phyloP scores from a whole-genome alignment of 1,140 invertebrate genomes.

The Prorops nasuta region DNA sequence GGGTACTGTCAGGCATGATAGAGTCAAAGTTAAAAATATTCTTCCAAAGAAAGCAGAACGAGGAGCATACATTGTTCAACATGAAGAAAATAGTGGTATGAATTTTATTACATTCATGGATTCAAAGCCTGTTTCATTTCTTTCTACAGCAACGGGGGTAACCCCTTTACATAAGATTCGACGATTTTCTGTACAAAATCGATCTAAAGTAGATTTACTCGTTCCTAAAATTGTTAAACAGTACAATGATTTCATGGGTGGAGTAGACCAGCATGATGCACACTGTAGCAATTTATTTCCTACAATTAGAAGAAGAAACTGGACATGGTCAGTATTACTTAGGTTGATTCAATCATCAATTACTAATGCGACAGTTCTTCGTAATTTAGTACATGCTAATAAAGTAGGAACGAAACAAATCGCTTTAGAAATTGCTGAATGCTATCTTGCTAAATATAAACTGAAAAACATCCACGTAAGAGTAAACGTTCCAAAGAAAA shows the following conservation, averaged over 20 bases:
- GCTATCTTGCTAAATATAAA: slow-evolving; percentile 7
- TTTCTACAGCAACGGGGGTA: slow-evolving; percentile 7
- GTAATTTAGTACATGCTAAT: slow-evolving; percentile 7
- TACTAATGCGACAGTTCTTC: slow-evolving; percentile 18
- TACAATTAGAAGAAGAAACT: slow-evolving; percentile 18
- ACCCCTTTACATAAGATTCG: slow-evolving; percentile 3
- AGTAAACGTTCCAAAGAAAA: neutral
- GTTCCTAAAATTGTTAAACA: neutral
- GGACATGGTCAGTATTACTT: slow-evolving; percentile 18
- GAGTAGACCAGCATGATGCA: slow-evolving; percentile 11
- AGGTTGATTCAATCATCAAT: slow-evolving; percentile 19
- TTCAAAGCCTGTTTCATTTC: slow-evolving; percentile 13
- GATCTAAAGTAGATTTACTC: neutral
- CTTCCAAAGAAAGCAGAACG: neutral
- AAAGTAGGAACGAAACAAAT: slow-evolving; percentile 1
- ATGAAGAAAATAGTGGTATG: slow-evolving; percentile 2
- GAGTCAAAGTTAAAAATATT: neutral
- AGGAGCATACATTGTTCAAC: neutral
- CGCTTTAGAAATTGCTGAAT: slow-evolving; percentile 7
- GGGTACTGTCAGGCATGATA: neutral
- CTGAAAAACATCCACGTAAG: slow-evolving; percentile 1
- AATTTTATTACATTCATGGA: slow-evolving; percentile 12
- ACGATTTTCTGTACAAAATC: slow-evolving; percentile 2
- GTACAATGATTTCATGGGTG: slow-evolving; percentile 13
- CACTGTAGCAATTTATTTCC: slow-evolving; percentile 21